Base-by-base conservation (phyloP, 2,888 invertebrate genomes). In the Drosophila buzzatii region DNA sequence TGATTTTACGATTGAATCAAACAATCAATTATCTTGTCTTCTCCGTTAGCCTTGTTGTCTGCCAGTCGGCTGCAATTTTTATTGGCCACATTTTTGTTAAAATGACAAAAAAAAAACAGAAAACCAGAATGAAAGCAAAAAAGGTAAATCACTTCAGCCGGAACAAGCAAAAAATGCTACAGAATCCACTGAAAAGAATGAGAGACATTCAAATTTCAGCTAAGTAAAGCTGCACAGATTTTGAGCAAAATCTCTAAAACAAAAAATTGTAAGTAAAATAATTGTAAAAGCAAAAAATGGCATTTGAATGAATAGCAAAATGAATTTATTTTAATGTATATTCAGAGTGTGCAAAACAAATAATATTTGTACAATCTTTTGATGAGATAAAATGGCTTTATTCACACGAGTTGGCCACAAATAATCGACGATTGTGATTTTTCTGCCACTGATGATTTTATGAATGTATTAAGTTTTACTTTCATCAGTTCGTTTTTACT, bases 21-120 rank as follows among this genome's bases (percentile, higher is more conserved):
- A 86, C 86, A 86, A 90, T 90, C 86, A 86, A 86, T 86, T 86
- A 86, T 90, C 83, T 71, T 86, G 90, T 88, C 90, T 76, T 76
- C 67, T 79, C 62, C 70, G 57, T 39, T 62, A 53, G 55, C 44
- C 31, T 70, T 68, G 60, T 56, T 55, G 42, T 41, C 66, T 74
- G 51, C 39, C 79, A 70, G 44, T 35, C 68, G 61, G 65, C 45
- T 79, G 85, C 85, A 81, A 76, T 60, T 87, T 79, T 84, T 70
- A 89, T 89, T 84, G 85, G 69, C 75, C 79, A 72, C 79, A 84
- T 78, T 85, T 83, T 70, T 79, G 82, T 69, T 59, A 58, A 85
- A 64, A 58, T 68, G 76, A 74, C 64, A 59, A 77, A 77, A 77
- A 66, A n/a, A n/a, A n/a, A n/a, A n/a, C n/a, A n/a, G n/a, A n/a